These are phyloP conservation scores for Mizuhopecten yessoensis DNA, from an alignment of 1,140 invertebrate genomes.

Conservation along the genomic window DNA sequence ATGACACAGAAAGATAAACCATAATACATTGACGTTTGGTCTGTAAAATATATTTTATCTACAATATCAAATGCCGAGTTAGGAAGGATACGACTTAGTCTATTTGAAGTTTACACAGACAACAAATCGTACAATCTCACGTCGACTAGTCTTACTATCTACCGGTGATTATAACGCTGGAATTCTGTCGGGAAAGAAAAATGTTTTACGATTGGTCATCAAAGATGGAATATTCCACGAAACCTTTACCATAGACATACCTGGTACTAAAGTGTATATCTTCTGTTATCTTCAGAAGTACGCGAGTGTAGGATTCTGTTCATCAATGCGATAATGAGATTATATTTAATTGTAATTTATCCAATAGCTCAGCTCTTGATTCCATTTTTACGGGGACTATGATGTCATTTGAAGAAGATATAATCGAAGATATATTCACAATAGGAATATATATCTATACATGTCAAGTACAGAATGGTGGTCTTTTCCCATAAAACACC, in stretches of 20 bases:
- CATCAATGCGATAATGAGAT: not conserved
- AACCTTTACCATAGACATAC: not conserved
- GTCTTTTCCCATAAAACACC: no score
- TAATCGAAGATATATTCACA: no score
- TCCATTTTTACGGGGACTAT: no score
- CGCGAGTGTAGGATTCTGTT: not conserved
- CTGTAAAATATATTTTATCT: conserved; percentile 29
- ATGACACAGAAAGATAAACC: not conserved
- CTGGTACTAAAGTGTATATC: no score
- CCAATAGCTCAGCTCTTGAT: no score
- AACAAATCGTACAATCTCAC: conserved; percentile 12
- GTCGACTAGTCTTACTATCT: not conserved
- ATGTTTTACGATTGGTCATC: not conserved
- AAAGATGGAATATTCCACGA: not conserved
- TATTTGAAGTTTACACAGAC: not conserved
- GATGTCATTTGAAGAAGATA: no score
- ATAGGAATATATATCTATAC: no score
- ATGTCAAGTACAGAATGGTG: no score
- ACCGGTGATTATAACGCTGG: not conserved
- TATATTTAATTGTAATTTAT: no score
- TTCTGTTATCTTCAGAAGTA: no score
- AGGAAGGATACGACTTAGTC: not conserved
- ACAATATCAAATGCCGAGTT: not conserved
- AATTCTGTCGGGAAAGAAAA: not conserved
- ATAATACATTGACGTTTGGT: conserved; percentile 3